Percentiles rank a stretch among this genome's conserved stretches.
Evolutionary conservation across 1,140 invertebrate species (phyloP).

Genomic region (Reticulitermes speratus): DNA sequence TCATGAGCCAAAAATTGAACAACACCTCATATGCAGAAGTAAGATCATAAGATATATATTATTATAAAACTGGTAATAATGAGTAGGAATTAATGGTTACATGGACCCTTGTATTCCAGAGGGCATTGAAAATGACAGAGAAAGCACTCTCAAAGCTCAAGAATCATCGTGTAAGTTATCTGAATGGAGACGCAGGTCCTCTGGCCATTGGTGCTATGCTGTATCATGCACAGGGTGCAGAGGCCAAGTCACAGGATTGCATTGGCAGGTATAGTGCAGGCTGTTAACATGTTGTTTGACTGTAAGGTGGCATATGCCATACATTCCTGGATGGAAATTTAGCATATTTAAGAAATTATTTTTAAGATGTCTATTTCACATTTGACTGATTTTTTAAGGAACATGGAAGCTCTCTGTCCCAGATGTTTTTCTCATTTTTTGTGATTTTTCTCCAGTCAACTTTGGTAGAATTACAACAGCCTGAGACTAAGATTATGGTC

Average conservation of each 20-base stretch:
- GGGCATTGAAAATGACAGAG: slow-evolving; percentile 32
- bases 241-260: neutral
- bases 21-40: slow-evolving; percentile 12
- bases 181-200: slow-evolving; percentile 36
- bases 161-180: slow-evolving; percentile 32
- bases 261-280: neutral
- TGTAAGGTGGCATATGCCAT: too few species aligned
- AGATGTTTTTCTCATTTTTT: too few species aligned
- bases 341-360: too few species aligned
- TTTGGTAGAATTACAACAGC: too few species aligned
- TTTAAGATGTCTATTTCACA: too few species aligned
- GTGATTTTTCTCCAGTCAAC: too few species aligned
- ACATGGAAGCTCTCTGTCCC: too few species aligned
- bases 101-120: slow-evolving; percentile 24
- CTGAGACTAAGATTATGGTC: too few species aligned
- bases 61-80: neutral
- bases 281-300: neutral
- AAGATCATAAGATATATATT: neutral
- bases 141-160: slow-evolving; percentile 31
- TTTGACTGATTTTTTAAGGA: too few species aligned
- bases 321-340: too few species aligned
- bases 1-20: neutral
- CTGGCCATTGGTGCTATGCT: slow-evolving; percentile 36
- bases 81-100: neutral
- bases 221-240: slow-evolving; percentile 20